phyloP scores from a whole-genome alignment of 1,140 invertebrate species.

The Apis dorsata region DNA sequence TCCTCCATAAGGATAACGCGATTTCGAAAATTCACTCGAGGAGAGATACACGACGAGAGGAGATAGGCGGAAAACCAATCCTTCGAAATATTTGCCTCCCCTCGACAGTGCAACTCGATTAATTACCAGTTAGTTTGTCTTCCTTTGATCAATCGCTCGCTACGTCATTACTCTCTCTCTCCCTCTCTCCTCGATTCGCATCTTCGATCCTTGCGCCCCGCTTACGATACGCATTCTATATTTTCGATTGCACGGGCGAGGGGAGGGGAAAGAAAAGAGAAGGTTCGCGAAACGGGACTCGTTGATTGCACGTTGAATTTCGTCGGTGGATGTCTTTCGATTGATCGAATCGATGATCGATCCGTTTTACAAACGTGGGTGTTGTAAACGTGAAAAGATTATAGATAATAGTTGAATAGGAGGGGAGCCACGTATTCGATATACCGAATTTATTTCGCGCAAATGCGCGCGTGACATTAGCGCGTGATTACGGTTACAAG shows the following conservation, averaged over 20 bases:
- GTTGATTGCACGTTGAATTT: no score
- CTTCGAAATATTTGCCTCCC: not conserved
- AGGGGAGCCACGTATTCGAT: no score
- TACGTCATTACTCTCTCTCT: not conserved
- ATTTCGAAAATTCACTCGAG: constrained; percentile 18
- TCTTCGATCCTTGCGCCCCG: constrained; percentile 1
- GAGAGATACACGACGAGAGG: not conserved
- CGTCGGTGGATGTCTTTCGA: no score
- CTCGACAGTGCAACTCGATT: constrained; percentile 1
- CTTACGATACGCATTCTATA: constrained; percentile 12
- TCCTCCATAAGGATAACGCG: not conserved
- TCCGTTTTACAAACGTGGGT: no score
- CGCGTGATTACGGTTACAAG: not conserved
- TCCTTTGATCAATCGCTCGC: constrained; percentile 36
- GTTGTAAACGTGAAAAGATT: no score
- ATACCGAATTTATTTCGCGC: not conserved
- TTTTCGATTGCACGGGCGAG: no score
- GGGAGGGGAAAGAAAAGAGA: no score
- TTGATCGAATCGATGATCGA: no score
- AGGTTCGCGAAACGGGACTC: no score
- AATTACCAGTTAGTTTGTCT: constrained; percentile 34
- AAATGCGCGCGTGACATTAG: not conserved
- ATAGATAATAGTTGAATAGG: no score
- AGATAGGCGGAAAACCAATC: not conserved
- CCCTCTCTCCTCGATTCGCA: not conserved